Conservation (phyloP, 2,797 vertebrate genomes). For the Sebastes cheni region DNA sequence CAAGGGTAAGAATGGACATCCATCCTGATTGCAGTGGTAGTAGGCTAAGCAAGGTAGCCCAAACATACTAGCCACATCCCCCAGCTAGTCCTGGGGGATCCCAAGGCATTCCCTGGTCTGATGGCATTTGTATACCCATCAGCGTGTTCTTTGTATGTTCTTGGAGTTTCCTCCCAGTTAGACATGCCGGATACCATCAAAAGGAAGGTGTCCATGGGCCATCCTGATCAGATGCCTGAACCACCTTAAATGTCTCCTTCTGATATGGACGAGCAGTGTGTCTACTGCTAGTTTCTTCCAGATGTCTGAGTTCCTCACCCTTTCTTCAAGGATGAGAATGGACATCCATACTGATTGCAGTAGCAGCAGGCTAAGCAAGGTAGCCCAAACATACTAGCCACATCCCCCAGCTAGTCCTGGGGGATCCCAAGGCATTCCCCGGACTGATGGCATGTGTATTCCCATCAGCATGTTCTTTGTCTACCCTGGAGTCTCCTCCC, state of each 20-base stretch:
- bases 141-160: background rate
- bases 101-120: background rate
- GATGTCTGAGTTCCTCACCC: background rate
- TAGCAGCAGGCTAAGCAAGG: too few species aligned
- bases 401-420: too few species aligned
- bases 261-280: background rate
- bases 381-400: too few species aligned
- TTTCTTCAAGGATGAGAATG: background rate
- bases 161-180: background rate
- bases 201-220: background rate
- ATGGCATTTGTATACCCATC: background rate
- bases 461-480: background rate
- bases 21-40: too few species aligned
- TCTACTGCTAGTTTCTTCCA: background rate
- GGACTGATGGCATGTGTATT: background rate
- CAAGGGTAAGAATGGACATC: background rate
- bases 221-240: background rate
- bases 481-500: background rate
- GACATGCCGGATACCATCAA: background rate
- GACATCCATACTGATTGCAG: background rate
- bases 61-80: background rate
- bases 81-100: background rate
- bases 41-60: background rate
- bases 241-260: background rate
- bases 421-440: background rate